Percentiles rank a stretch among this genome's conserved stretches.
phyloP scores from a whole-genome alignment of 2,888 invertebrate species.

The Darwinula stevensoni region DNA sequence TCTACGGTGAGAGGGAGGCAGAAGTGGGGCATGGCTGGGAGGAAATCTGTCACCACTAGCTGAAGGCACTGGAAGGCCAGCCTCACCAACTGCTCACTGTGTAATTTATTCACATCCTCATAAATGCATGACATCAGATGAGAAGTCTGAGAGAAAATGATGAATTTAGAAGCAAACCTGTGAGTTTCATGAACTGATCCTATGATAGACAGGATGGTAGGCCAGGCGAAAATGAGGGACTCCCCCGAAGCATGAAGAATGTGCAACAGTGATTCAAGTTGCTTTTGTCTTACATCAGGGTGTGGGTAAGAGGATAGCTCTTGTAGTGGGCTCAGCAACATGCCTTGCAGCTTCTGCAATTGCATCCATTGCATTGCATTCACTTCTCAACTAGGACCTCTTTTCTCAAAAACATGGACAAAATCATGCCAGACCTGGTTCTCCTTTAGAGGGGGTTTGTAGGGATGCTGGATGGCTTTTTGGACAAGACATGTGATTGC shows the following conservation, averaged over 20 bases:
- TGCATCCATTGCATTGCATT: too few species aligned
- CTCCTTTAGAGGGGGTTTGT: constrained; percentile 46
- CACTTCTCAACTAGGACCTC: too few species aligned
- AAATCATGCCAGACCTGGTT: constrained; percentile 32
- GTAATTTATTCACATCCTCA: background rate
- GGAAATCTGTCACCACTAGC: constrained; percentile 72
- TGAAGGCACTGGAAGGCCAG: constrained; percentile 89
- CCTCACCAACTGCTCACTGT: constrained; percentile 58
- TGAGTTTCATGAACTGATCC: constrained; percentile 82
- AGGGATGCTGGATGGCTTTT: constrained; percentile 60
- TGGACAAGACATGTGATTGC: constrained; percentile 79
- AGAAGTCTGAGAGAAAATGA: constrained; percentile 1
- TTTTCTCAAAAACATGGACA: background rate
- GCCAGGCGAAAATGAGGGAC: constrained; percentile 77
- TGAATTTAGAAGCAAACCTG: constrained; percentile 25
- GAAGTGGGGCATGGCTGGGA: constrained; percentile 67
- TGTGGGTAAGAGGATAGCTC: constrained; percentile 66
- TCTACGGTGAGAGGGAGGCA: constrained; percentile 70
- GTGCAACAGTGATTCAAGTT: constrained; percentile 74
- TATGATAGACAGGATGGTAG: constrained; percentile 68
- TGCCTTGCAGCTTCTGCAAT: constrained; percentile 49
- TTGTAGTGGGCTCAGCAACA: constrained; percentile 62
- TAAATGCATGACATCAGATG: background rate
- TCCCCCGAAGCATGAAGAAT: constrained; percentile 79
- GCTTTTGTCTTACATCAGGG: constrained; percentile 73